Percentiles rank a stretch among this genome's conserved stretches.
These are phyloP conservation scores for Monochamus saltuarius DNA, from an alignment of 1,140 invertebrate genomes.

Conservation along the genomic window DNA sequence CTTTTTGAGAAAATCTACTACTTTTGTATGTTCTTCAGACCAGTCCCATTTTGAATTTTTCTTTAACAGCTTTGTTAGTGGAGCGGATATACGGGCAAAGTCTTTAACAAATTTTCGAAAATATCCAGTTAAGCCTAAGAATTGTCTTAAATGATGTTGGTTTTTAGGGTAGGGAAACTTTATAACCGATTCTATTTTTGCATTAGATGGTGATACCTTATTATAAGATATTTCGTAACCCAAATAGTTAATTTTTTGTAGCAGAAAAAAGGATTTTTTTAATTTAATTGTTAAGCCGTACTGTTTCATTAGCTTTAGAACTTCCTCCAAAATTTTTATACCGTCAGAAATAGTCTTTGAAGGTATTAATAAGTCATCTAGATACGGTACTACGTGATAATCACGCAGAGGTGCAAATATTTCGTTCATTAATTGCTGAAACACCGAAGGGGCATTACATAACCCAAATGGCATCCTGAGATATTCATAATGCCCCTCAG, in stretches of 20 bases:
- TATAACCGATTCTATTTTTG: neutral
- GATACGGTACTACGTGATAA: neutral
- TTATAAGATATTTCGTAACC: neutral
- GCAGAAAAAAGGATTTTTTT: neutral
- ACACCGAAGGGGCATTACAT: conserved; percentile 2
- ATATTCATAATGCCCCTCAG: conserved; percentile 5
- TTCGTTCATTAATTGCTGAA: conserved; percentile 3
- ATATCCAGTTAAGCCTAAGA: neutral
- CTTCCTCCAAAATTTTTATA: neutral
- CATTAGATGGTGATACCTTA: neutral
- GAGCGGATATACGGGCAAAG: neutral
- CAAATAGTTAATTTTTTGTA: neutral
- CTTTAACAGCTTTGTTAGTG: neutral
- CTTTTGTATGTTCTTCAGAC: too few species aligned
- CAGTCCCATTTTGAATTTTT: too few species aligned
- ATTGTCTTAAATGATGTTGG: neutral
- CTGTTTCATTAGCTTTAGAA: neutral
- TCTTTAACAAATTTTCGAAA: neutral
- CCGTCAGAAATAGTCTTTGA: neutral
- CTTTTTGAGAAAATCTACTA: neutral
- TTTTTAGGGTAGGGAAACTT: neutral
- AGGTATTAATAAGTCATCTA: conserved; percentile 3
- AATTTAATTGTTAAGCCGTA: neutral
- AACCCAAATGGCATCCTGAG: neutral
- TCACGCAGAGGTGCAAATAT: conserved; percentile 2